These are phyloP conservation scores for Nymphalis io DNA, from an alignment of 1,140 invertebrate species.

Conservation along the genomic window DNA sequence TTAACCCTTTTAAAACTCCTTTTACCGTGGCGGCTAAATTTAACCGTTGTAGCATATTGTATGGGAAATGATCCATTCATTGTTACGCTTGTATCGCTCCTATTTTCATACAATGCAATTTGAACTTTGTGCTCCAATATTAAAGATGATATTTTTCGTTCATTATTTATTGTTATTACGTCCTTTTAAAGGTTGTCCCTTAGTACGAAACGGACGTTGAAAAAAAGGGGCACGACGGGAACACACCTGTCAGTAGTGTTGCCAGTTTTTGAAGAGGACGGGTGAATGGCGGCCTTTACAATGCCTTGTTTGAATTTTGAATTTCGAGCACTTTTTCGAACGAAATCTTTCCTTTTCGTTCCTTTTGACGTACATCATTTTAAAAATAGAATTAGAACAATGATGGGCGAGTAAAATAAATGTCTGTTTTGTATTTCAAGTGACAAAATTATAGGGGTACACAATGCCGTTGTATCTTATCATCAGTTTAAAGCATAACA, in stretches of 20 bases:
- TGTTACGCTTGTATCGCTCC: conserved; percentile 62
- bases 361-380: not conserved
- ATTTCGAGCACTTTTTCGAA: conserved; percentile 54
- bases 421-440: not conserved
- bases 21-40: conserved; percentile 49
- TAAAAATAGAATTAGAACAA: conserved; percentile 11
- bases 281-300: conserved; percentile 69
- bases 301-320: conserved; percentile 67
- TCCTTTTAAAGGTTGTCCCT: conserved; percentile 40
- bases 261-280: conserved; percentile 76
- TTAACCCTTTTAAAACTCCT: conserved; percentile 43
- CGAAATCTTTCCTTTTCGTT: conserved; percentile 12
- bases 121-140: conserved; percentile 38
- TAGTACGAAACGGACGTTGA: conserved; percentile 73
- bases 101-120: conserved; percentile 29
- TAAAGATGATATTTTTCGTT: conserved; percentile 29
- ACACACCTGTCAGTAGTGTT: conserved; percentile 79
- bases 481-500: not conserved
- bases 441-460: conserved; percentile 7
- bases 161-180: conserved; percentile 35
- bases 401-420: conserved; percentile 5
- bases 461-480: conserved; percentile 6
- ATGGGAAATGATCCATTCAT: conserved; percentile 79
- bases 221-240: conserved; percentile 78
- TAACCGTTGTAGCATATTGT: conserved; percentile 76